A percentile compares a stretch with the other conserved stretches of the same genome.
Conservation (phyloP, 2,797 vertebrate species). For the Anableps anableps region DNA sequence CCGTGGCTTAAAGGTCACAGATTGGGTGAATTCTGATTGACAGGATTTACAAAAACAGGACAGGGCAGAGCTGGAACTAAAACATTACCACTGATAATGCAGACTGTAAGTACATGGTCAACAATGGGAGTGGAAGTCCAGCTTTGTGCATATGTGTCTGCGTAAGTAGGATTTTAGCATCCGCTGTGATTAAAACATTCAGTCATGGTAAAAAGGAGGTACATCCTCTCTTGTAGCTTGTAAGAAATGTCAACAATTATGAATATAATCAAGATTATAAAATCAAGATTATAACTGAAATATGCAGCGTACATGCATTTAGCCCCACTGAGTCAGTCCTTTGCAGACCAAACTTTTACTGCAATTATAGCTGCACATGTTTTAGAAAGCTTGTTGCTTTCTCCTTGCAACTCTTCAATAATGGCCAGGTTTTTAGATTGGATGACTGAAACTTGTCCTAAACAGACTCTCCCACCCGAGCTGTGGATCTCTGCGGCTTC, state of each 20-base stretch:
- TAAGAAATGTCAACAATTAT: not conserved
- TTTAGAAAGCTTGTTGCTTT: too few species aligned
- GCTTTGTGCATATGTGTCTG: slow-evolving; percentile 12
- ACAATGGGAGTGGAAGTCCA: slow-evolving; percentile 18
- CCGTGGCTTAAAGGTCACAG: slow-evolving; percentile 41
- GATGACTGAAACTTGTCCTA: too few species aligned
- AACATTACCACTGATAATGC: slow-evolving; percentile 60
- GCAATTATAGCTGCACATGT: too few species aligned
- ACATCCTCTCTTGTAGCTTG: not conserved
- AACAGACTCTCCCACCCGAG: too few species aligned
- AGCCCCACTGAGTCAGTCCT: not conserved
- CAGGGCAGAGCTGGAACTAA: slow-evolving; percentile 56
- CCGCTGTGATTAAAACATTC: slow-evolving; percentile 18
- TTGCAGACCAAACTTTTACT: too few species aligned
- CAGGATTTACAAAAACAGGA: slow-evolving; percentile 68
- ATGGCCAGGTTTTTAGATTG: too few species aligned
- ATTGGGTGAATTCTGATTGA: slow-evolving; percentile 64
- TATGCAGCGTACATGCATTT: not conserved
- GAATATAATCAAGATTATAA: not conserved
- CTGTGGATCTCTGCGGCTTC: too few species aligned
- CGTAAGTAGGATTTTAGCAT: slow-evolving; percentile 17
- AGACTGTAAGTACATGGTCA: slow-evolving; percentile 12
- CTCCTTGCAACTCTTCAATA: too few species aligned
- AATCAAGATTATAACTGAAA: too few species aligned
- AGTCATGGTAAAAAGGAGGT: not conserved